phyloP scores from a whole-genome alignment of 2,888 invertebrate genomes.

The Pogonocherus hispidulus region DNA sequence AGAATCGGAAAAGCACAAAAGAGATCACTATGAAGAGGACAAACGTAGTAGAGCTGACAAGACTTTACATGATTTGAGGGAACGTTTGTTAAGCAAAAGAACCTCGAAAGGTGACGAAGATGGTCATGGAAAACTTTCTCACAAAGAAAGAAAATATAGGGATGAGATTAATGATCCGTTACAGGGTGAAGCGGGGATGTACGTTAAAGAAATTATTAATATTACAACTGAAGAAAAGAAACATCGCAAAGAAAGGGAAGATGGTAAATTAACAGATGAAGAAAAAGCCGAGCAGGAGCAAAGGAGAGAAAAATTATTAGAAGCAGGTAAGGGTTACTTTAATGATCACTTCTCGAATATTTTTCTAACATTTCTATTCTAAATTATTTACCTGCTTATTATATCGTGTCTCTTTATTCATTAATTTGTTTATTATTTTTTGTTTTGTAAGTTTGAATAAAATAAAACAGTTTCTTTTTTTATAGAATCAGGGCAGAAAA shows the following conservation, averaged over 20 bases:
- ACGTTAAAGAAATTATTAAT: constrained; percentile 68
- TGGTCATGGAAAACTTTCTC: constrained; percentile 51
- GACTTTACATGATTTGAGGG: constrained; percentile 82
- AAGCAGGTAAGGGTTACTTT: constrained; percentile 73
- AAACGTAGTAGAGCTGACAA: constrained; percentile 72
- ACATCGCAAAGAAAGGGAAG: constrained; percentile 69
- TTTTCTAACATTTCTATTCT: too few relatives aligned
- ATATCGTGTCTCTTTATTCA: too few relatives aligned
- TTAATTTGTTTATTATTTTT: background rate
- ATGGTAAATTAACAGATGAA: constrained; percentile 63
- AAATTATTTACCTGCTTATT: too few relatives aligned
- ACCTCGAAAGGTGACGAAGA: constrained; percentile 75
- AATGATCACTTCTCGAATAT: too few relatives aligned
- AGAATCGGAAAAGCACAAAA: constrained; percentile 59
- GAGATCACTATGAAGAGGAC: constrained; percentile 65
- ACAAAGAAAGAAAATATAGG: constrained; percentile 55
- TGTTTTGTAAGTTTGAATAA: background rate
- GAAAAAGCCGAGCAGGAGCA: constrained; percentile 69
- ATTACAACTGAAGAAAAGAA: constrained; percentile 63
- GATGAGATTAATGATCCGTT: constrained; percentile 61
- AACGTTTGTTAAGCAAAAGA: constrained; percentile 79
- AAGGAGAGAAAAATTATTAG: constrained; percentile 78
- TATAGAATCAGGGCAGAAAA: too few relatives aligned
- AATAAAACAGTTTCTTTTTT: constrained; percentile 5
- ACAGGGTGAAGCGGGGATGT: constrained; percentile 66